Percentiles rank a stretch among this genome's conserved stretches.
Conservation (phyloP, 1,140 invertebrate genomes). For the Trinorchestia longiramus region DNA sequence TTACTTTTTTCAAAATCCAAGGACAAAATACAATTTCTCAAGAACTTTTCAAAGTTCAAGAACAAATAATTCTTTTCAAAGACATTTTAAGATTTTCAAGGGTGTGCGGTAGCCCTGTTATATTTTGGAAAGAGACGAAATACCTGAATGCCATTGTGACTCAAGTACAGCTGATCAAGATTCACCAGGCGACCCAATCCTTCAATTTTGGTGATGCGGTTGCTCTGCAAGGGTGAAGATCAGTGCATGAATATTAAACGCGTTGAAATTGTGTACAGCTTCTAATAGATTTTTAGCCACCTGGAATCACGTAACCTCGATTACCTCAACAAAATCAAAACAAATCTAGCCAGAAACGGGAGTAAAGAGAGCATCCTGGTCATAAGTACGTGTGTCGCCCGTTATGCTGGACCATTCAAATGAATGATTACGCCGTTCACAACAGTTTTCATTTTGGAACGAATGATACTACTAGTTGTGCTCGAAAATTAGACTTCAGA, state of each 20-base stretch:
- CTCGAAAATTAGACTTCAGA: too few species aligned
- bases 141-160: conserved; percentile 88
- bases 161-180: conserved; percentile 91
- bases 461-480: too few species aligned
- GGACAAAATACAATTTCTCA: too few species aligned
- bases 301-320: neutral
- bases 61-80: too few species aligned
- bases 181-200: conserved; percentile 82
- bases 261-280: neutral
- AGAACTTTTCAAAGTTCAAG: too few species aligned
- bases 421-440: too few species aligned
- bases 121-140: conserved; percentile 26
- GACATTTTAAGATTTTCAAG: too few species aligned
- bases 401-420: too few species aligned
- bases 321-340: neutral
- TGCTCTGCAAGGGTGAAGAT: conserved; percentile 75
- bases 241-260: neutral
- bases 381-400: too few species aligned
- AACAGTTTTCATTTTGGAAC: too few species aligned
- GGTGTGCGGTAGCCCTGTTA: too few species aligned
- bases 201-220: conserved; percentile 89
- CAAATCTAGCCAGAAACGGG: neutral
- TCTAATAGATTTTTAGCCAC: neutral
- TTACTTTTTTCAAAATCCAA: too few species aligned
- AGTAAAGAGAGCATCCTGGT: neutral